These are phyloP conservation scores for Holothuria scabra DNA, from an alignment of 53 echinoderm and acorn worm genomes.

Conservation along the genomic window DNA sequence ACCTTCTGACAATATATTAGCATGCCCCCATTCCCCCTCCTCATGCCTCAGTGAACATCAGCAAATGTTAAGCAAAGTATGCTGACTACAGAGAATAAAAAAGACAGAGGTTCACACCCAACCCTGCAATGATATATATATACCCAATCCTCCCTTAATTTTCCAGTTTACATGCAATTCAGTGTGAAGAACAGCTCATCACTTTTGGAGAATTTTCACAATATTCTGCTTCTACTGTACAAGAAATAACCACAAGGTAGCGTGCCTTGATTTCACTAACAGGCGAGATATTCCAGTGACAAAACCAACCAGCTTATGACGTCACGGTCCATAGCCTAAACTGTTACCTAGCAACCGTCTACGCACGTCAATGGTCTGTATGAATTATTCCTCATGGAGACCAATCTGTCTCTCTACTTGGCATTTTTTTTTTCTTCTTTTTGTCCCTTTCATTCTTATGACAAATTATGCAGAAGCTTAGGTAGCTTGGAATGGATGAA, in stretches of 20 bases:
- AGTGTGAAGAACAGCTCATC: conserved; percentile 26
- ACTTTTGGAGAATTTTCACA: conserved; percentile 36
- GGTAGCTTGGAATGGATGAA: conserved; percentile 37
- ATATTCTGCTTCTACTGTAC: conserved; percentile 36
- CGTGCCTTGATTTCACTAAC: conserved; percentile 43
- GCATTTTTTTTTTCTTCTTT: conserved; percentile 43
- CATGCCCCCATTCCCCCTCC: too few relatives aligned
- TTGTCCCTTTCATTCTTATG: conserved; percentile 42
- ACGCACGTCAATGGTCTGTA: conserved; percentile 55
- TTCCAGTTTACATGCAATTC: conserved; percentile 7
- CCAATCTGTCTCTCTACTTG: conserved; percentile 39
- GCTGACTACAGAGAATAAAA: too few relatives aligned
- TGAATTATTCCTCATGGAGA: conserved; percentile 57
- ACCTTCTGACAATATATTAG: too few relatives aligned
- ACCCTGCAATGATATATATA: too few relatives aligned
- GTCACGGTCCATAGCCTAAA: conserved; percentile 46
- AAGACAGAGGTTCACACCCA: too few relatives aligned
- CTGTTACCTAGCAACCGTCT: conserved; percentile 48
- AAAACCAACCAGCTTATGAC: conserved; percentile 40
- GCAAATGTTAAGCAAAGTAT: too few relatives aligned
- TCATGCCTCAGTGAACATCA: too few relatives aligned
- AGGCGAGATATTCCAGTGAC: conserved; percentile 39
- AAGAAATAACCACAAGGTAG: conserved; percentile 21
- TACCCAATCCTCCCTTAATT: too few relatives aligned
- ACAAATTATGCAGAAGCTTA: conserved; percentile 48